phyloP scores from a whole-genome alignment of 2,113 vertebrate species.

The Alosa alosa region DNA sequence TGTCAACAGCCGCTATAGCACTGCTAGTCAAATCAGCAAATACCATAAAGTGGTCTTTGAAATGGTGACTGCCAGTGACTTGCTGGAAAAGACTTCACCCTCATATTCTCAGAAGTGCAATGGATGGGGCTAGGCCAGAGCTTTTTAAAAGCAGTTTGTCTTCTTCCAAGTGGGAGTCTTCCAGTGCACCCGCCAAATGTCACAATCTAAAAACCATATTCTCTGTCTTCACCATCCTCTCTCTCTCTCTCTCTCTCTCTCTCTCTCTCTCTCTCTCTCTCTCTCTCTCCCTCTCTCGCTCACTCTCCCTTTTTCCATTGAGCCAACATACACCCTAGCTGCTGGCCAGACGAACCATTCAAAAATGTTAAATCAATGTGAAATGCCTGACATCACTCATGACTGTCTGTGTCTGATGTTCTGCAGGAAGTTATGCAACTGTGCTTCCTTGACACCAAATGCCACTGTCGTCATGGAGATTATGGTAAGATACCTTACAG shows the following conservation, averaged over 20 bases:
- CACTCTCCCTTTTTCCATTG: neutral
- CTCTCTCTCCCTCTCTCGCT: neutral
- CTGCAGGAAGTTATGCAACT: slow-evolving; percentile 33
- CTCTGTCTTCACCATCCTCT: neutral
- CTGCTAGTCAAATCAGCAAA: slow-evolving; percentile 69
- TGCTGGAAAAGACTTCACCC: slow-evolving; percentile 57
- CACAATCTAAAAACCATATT: slow-evolving; percentile 25
- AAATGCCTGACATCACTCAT: slow-evolving; percentile 22
- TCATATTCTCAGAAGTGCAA: slow-evolving; percentile 62
- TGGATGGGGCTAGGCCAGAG: slow-evolving; percentile 46
- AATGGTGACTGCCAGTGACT: slow-evolving; percentile 49
- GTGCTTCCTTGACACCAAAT: slow-evolving; percentile 24
- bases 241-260: neutral
- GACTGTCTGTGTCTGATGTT: slow-evolving; percentile 14
- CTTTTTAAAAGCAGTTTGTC: slow-evolving; percentile 42
- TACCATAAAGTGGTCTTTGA: slow-evolving; percentile 51
- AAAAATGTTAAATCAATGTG: slow-evolving; percentile 17
- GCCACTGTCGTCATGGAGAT: slow-evolving; percentile 26
- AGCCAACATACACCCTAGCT: neutral
- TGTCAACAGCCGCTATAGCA: slow-evolving; percentile 67
- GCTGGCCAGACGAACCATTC: slow-evolving; percentile 9
- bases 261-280: neutral
- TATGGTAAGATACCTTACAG: neutral
- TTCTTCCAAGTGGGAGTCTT: slow-evolving; percentile 25
- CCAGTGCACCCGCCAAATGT: slow-evolving; percentile 1